Percentiles rank a stretch among this genome's conserved stretches.
Conservation (phyloP, 1,140 invertebrate genomes). For the Drosophila subobscura region DNA sequence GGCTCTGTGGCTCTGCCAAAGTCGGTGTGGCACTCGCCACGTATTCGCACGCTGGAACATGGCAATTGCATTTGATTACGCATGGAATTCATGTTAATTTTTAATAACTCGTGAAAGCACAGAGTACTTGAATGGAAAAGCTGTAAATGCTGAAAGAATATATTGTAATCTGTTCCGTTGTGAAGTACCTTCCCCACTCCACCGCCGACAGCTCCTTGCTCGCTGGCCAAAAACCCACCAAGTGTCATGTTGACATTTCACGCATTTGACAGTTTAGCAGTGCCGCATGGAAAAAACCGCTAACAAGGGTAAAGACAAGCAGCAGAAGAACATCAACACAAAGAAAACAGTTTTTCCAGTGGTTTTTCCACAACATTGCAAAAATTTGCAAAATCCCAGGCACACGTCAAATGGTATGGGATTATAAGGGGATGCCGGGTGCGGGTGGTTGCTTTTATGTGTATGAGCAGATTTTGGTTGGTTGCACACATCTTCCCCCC, state of each 20-base stretch:
- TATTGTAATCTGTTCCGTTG: neutral
- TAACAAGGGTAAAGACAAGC: conserved; percentile 72
- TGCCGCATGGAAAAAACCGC: conserved; percentile 58
- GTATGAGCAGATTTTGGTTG: conserved; percentile 72
- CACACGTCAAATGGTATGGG: conserved; percentile 49
- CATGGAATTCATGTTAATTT: conserved; percentile 58
- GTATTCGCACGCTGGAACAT: conserved; percentile 26
- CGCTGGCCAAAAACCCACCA: conserved; percentile 39
- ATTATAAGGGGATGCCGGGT: neutral
- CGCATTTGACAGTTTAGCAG: conserved; percentile 78
- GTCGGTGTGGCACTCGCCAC: conserved; percentile 34
- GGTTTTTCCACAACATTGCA: conserved; percentile 73
- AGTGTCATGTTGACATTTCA: conserved; percentile 79
- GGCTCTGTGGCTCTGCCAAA: conserved; percentile 19
- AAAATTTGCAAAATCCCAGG: conserved; percentile 74
- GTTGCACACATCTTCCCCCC: conserved; percentile 60
- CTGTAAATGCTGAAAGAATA: conserved; percentile 7
- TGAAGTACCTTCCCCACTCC: too few species aligned
- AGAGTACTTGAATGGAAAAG: conserved; percentile 58
- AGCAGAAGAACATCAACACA: conserved; percentile 48
- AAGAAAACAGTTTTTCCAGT: conserved; percentile 75
- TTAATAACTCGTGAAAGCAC: conserved; percentile 70
- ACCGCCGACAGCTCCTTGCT: neutral
- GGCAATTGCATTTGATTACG: conserved; percentile 62
- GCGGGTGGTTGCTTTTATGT: conserved; percentile 34